A percentile compares a stretch with the other conserved stretches of the same genome.
These are phyloP conservation scores for Verasper variegatus DNA, from an alignment of 2,113 vertebrate genomes.

Conservation along the genomic window DNA sequence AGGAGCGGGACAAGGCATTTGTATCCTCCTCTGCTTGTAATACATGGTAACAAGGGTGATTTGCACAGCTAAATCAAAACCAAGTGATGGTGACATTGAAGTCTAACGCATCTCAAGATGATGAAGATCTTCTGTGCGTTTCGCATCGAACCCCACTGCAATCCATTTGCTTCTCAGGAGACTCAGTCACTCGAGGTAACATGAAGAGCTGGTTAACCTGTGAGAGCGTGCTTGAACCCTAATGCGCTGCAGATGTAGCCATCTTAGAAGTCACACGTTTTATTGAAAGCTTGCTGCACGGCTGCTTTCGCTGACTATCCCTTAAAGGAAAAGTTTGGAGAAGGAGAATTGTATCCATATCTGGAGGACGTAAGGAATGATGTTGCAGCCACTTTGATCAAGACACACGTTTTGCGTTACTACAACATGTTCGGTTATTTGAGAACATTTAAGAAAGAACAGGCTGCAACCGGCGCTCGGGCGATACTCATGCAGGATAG, in stretches of 20 bases:
- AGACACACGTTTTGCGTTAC: conserved; percentile 54
- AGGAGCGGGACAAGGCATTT: conserved; percentile 63
- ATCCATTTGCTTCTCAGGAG: conserved; percentile 61
- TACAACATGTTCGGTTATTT: conserved; percentile 29
- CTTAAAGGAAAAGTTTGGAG: conserved; percentile 51
- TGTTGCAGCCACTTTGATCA: conserved; percentile 53
- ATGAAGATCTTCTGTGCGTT: conserved; percentile 54
- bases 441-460: conserved; percentile 44
- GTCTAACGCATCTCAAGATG: conserved; percentile 55
- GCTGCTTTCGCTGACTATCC: conserved; percentile 28
- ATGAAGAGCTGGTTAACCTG: conserved; percentile 64
- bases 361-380: conserved; percentile 27
- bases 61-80: conserved; percentile 83
- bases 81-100: conserved; percentile 76
- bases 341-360: conserved; percentile 42
- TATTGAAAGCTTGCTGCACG: conserved; percentile 58
- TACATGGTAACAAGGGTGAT: conserved; percentile 80
- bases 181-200: conserved; percentile 64
- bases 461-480: conserved; percentile 12
- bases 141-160: conserved; percentile 44
- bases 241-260: conserved; percentile 72
- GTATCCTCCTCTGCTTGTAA: conserved; percentile 66
- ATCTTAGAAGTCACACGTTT: conserved; percentile 71
- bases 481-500: conserved; percentile 52
- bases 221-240: conserved; percentile 51